phyloP scores from a whole-genome alignment of 2,113 vertebrate genomes.

The Tapirus terrestris region DNA sequence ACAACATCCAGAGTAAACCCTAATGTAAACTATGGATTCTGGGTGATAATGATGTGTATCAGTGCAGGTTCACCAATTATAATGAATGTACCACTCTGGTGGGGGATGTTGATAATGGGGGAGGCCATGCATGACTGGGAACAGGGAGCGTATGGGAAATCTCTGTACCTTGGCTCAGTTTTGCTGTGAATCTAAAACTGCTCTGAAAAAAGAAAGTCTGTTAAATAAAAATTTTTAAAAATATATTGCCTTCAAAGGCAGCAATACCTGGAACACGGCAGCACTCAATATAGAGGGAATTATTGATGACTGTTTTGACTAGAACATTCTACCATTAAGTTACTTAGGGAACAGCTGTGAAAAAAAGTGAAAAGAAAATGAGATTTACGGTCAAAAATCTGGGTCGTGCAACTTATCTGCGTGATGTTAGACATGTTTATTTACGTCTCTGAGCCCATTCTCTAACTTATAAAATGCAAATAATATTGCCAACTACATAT shows the following conservation, averaged over 20 bases:
- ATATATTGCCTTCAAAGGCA: neutral
- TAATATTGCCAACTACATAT: neutral
- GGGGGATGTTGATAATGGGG: neutral
- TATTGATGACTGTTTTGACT: neutral
- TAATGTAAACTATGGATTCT: neutral
- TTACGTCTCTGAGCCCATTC: neutral
- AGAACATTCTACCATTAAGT: neutral
- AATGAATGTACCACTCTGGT: neutral
- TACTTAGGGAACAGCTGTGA: neutral
- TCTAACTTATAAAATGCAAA: conserved; percentile 35
- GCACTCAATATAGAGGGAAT: neutral
- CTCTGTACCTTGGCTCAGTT: neutral
- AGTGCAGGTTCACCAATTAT: neutral
- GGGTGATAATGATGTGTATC: neutral
- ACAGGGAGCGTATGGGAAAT: neutral
- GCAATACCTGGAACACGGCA: neutral
- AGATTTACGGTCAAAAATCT: neutral
- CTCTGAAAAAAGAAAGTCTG: neutral
- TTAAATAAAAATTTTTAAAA: neutral
- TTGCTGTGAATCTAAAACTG: neutral
- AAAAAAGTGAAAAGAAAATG: neutral
- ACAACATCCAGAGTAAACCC: neutral
- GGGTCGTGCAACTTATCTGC: neutral
- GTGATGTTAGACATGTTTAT: neutral
- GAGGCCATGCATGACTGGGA: neutral